A percentile compares a stretch with the other conserved stretches of the same genome.
Conservation (phyloP, 2,797 vertebrate genomes). For the Jordanella pulchra region DNA sequence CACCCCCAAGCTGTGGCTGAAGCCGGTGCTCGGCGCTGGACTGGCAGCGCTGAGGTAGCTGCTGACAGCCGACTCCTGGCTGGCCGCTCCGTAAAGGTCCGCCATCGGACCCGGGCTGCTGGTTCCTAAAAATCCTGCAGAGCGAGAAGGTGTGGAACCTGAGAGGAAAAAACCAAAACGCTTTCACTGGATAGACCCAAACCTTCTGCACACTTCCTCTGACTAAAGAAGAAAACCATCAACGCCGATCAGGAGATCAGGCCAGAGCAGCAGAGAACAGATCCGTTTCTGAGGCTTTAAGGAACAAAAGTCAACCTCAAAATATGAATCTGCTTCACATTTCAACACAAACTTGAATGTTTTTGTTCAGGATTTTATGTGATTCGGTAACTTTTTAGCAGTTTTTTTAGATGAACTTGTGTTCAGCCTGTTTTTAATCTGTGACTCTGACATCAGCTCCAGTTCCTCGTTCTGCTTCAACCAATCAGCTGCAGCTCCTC, state of each 20-base stretch:
- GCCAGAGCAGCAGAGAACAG: constrained; percentile 2
- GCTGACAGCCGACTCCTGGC: constrained; percentile 96
- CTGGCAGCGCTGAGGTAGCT: constrained; percentile 99
- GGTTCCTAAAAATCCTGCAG: constrained; percentile 95
- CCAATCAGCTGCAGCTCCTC: not conserved
- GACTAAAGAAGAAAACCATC: not conserved
- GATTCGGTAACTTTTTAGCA: too few relatives aligned
- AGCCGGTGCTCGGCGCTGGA: constrained; percentile 94
- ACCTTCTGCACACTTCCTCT: too few relatives aligned
- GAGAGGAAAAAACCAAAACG: constrained; percentile 30
- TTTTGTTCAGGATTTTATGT: too few relatives aligned
- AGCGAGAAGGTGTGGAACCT: constrained; percentile 92
- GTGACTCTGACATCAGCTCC: not conserved
- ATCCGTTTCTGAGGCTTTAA: constrained; percentile 20
- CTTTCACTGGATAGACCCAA: not conserved
- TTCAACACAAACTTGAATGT: too few relatives aligned
- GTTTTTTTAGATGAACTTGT: too few relatives aligned
- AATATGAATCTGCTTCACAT: not conserved
- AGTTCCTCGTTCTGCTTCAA: not conserved
- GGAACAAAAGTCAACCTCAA: constrained; percentile 15
- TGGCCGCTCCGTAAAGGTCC: constrained; percentile 92
- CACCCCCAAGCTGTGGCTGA: constrained; percentile 97
- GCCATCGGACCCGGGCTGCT: constrained; percentile 99
- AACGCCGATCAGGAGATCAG: not conserved
- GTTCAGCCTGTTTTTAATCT: not conserved